Percentiles rank a stretch among this genome's conserved stretches.
These are phyloP conservation scores for Pteromalus puparum DNA, from an alignment of 1,140 invertebrate genomes.

Conservation along the genomic window DNA sequence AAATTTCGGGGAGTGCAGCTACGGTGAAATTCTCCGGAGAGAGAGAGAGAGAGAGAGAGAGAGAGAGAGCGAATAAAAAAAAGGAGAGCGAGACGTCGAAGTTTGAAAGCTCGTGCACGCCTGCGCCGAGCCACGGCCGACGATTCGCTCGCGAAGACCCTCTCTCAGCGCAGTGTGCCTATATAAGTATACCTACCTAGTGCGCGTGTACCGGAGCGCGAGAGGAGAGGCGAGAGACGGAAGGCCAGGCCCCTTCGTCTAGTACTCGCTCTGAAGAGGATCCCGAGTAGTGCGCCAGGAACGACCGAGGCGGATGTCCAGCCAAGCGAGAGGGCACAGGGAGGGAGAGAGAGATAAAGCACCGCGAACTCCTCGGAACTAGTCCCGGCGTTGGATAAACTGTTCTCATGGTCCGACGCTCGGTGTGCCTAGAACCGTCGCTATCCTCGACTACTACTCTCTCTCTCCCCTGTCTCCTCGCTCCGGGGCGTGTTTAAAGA, in stretches of 20 bases:
- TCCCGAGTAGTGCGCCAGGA: too few species aligned
- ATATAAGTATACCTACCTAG: background rate
- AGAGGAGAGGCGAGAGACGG: background rate
- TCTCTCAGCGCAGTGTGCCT: background rate
- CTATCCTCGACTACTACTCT: background rate
- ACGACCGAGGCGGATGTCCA: background rate
- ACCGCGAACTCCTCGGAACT: background rate
- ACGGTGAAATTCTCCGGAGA: background rate
- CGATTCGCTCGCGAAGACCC: conserved; percentile 10
- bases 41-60: background rate
- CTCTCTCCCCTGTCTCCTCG: background rate
- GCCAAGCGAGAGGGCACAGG: background rate
- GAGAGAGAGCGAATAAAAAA: background rate
- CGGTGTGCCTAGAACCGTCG: background rate
- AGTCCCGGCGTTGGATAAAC: conserved; percentile 5
- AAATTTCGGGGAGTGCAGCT: background rate
- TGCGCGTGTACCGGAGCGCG: background rate
- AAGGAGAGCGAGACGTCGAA: background rate
- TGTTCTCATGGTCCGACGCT: background rate
- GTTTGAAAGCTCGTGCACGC: conserved; percentile 25
- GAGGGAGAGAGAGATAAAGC: conserved; percentile 1
- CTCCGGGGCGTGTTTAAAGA: background rate
- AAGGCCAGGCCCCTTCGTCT: background rate
- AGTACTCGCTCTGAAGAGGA: background rate
- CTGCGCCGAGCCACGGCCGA: conserved; percentile 5